Evolutionary conservation across 2,113 vertebrate species (phyloP).

Genomic region (Callionymus lyra): DNA sequence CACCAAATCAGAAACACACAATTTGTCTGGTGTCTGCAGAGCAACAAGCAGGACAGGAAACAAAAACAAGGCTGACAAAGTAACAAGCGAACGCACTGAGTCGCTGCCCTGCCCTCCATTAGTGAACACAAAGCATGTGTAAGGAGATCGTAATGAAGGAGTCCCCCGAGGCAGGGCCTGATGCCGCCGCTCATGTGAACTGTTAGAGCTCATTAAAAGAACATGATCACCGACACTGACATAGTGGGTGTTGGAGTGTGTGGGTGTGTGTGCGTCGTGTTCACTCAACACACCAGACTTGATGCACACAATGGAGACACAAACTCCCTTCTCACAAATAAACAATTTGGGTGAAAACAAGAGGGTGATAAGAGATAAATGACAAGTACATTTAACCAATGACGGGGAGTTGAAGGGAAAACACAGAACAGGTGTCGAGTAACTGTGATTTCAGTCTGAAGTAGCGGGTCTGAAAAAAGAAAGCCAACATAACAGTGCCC

Average conservation of each 20-base stretch:
- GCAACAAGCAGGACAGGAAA: conserved; percentile 37
- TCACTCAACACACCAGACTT: conserved; percentile 48
- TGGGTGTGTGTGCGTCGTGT: conserved; percentile 26
- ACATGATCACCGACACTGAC: conserved; percentile 43
- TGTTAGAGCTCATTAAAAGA: conserved; percentile 59
- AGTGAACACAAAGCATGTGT: conserved; percentile 50
- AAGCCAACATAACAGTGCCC: conserved; percentile 36
- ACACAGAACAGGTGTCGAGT: background rate
- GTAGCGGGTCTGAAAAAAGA: background rate
- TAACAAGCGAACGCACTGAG: conserved; percentile 39
- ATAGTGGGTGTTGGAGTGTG: conserved; percentile 20
- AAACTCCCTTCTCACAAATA: conserved; percentile 17
- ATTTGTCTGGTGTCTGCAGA: conserved; percentile 36
- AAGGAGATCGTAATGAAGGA: conserved; percentile 60
- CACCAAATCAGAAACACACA: conserved; percentile 33
- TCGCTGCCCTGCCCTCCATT: conserved; percentile 51
- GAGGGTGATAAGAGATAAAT: too few relatives aligned
- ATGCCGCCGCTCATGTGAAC: conserved; percentile 44
- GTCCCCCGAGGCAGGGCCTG: conserved; percentile 49
- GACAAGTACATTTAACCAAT: background rate
- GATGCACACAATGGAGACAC: conserved; percentile 18
- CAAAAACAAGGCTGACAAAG: conserved; percentile 36
- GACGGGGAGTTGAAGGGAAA: background rate
- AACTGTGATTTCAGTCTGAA: conserved; percentile 1
- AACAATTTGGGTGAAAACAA: conserved; percentile 8